Conservation (phyloP, 2,888 invertebrate genomes). For the Ennomos erosarius region DNA sequence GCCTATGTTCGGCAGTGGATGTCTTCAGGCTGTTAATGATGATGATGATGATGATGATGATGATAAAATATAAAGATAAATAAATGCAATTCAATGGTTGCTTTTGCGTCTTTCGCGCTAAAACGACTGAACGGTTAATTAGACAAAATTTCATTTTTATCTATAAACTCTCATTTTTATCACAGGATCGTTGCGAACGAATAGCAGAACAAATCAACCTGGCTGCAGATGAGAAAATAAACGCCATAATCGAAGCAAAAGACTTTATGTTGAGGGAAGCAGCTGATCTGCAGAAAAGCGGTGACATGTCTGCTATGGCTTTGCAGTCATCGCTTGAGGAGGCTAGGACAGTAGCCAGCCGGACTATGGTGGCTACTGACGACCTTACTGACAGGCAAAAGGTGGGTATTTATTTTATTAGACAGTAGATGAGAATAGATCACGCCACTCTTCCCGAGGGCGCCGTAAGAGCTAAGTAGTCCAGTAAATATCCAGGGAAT, state of each 20-base stretch:
- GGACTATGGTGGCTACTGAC: conserved; percentile 61
- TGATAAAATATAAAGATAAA: no score
- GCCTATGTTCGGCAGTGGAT: no score
- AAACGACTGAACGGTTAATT: no score
- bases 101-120: no score
- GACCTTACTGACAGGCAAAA: conserved; percentile 70
- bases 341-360: conserved; percentile 70
- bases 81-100: no score
- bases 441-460: no score
- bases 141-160: no score
- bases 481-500: no score
- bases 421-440: no score
- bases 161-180: neutral
- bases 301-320: conserved; percentile 75
- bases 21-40: no score
- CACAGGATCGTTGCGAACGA: conserved; percentile 81
- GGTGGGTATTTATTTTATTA: conserved; percentile 61
- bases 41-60: no score
- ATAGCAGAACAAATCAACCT: conserved; percentile 80
- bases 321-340: conserved; percentile 74
- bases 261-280: conserved; percentile 72
- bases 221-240: conserved; percentile 82
- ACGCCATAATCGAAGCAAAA: conserved; percentile 74
- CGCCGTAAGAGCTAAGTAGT: no score
- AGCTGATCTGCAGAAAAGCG: conserved; percentile 67